Percentiles rank a stretch among this genome's conserved stretches.
These are phyloP conservation scores for Lysiphlebus fabarum DNA, from an alignment of 1,140 invertebrate genomes.

Conservation along the genomic window DNA sequence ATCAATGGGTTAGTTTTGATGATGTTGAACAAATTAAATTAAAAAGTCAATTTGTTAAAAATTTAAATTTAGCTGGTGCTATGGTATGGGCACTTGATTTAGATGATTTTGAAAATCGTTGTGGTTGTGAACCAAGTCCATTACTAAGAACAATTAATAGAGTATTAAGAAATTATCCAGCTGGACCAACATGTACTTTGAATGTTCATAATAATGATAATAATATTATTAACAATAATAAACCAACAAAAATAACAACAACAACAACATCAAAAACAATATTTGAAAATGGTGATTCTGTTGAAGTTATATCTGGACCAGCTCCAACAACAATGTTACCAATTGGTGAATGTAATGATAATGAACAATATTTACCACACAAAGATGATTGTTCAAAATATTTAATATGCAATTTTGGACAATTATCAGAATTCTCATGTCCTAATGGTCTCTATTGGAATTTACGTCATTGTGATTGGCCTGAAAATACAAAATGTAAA, in stretches of 20 bases:
- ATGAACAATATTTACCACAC: slow-evolving; percentile 60
- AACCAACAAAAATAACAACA: not conserved
- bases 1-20: slow-evolving; percentile 69
- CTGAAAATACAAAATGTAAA: slow-evolving; percentile 65
- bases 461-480: slow-evolving; percentile 75
- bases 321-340: slow-evolving; percentile 25
- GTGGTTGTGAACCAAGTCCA: slow-evolving; percentile 76
- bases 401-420: slow-evolving; percentile 73
- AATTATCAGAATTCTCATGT: slow-evolving; percentile 65
- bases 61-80: slow-evolving; percentile 73
- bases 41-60: slow-evolving; percentile 70
- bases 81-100: slow-evolving; percentile 90
- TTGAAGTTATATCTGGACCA: slow-evolving; percentile 39
- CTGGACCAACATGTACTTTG: slow-evolving; percentile 44
- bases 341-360: slow-evolving; percentile 58
- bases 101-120: slow-evolving; percentile 78
- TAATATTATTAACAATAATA: slow-evolving; percentile 11
- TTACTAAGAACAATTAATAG: slow-evolving; percentile 75
- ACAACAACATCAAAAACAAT: slow-evolving; percentile 30
- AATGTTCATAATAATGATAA: slow-evolving; percentile 27
- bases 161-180: slow-evolving; percentile 64
- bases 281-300: slow-evolving; percentile 37
- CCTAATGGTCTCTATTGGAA: slow-evolving; percentile 74
- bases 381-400: slow-evolving; percentile 74
- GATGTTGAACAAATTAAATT: slow-evolving; percentile 59